Conservation (phyloP, 2,113 vertebrate species). For the Silurus glanis region DNA sequence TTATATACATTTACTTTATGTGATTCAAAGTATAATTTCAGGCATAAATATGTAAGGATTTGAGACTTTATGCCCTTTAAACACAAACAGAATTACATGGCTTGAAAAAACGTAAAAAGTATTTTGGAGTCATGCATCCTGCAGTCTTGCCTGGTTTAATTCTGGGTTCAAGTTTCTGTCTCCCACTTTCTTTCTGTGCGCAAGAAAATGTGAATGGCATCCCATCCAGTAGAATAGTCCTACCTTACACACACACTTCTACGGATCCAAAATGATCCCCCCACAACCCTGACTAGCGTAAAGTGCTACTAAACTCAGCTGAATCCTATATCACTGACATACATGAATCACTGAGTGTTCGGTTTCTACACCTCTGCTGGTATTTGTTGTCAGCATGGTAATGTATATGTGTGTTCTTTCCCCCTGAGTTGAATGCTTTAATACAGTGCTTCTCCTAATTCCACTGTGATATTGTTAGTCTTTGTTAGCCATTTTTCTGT, state of each 20-base stretch:
- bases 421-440: too few relatives aligned
- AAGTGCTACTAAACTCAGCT: background rate
- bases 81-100: background rate
- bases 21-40: too few relatives aligned
- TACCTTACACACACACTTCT: background rate
- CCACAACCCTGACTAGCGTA: background rate
- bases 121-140: background rate
- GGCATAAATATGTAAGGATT: background rate
- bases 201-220: too few relatives aligned
- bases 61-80: background rate
- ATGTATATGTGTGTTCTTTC: too few relatives aligned
- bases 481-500: too few relatives aligned
- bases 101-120: background rate
- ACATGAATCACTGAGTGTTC: too few relatives aligned
- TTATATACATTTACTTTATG: too few relatives aligned
- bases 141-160: background rate
- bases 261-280: background rate
- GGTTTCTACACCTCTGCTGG: too few relatives aligned
- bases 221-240: too few relatives aligned
- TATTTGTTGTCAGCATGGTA: too few relatives aligned
- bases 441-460: too few relatives aligned
- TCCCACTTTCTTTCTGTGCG: background rate
- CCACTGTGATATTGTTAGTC: too few relatives aligned
- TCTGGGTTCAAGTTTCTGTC: background rate
- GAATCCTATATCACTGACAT: background rate